A percentile compares a stretch with the other conserved stretches of the same genome.
phyloP scores from a whole-genome alignment of 1,140 invertebrate genomes.

The Drosophila nasuta region DNA sequence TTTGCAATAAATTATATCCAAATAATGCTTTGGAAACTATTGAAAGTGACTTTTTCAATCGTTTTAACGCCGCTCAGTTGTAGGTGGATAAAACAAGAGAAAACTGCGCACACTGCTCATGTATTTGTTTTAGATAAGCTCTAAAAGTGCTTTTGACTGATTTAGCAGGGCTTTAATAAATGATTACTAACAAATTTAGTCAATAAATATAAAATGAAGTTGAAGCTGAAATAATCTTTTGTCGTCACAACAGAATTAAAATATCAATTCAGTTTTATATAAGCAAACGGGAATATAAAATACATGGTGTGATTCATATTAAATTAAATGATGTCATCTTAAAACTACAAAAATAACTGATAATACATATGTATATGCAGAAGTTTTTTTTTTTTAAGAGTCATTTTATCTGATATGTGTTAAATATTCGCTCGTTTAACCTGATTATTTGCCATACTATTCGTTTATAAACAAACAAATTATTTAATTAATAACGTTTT shows the following conservation, averaged over 20 bases:
- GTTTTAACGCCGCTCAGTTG: neutral
- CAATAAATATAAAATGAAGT: too few relatives aligned
- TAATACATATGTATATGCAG: too few relatives aligned
- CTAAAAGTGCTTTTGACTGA: too few relatives aligned
- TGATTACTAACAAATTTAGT: neutral
- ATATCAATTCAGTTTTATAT: too few relatives aligned
- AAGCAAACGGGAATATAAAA: too few relatives aligned
- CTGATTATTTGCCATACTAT: too few relatives aligned
- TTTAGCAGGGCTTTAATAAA: too few relatives aligned
- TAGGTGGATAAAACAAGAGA: neutral
- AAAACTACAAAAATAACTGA: too few relatives aligned
- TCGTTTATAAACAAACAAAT: neutral
- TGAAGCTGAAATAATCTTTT: too few relatives aligned
- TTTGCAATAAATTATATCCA: conserved; percentile 43
- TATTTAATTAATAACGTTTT: conserved; percentile 17
- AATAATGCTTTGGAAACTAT: conserved; percentile 12
- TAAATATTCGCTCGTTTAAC: neutral
- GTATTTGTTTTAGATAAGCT: conserved; percentile 1
- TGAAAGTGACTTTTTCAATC: conserved; percentile 16
- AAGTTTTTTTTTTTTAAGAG: too few relatives aligned
- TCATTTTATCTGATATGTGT: neutral
- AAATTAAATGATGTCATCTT: neutral
- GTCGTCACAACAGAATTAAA: too few relatives aligned
- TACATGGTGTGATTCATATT: neutral
- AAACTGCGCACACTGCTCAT: neutral